Percentiles rank a stretch among this genome's conserved stretches.
Evolutionary conservation across 1,140 invertebrate genomes (phyloP).

Genomic region (Rhopalosiphum maidis): DNA sequence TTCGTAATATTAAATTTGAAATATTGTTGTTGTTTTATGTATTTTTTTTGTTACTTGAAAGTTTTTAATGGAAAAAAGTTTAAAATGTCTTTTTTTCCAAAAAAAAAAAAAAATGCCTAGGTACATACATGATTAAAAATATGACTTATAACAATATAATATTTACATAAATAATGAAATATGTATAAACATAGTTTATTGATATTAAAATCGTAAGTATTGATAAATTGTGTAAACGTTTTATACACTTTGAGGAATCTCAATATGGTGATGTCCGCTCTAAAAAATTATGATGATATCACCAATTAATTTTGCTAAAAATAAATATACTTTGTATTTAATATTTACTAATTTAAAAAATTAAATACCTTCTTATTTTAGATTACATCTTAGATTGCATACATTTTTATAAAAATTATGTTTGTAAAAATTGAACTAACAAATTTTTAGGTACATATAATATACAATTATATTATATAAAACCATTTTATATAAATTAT

Average conservation of each 20-base stretch:
- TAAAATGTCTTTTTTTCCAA: not conserved
- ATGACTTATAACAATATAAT: not conserved
- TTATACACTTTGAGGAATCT: not conserved
- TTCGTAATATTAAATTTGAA: conserved; percentile 2
- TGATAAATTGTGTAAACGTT: not conserved
- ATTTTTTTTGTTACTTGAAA: not conserved
- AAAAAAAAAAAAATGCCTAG: not conserved
- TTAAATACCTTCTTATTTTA: no score
- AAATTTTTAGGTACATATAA: not conserved
- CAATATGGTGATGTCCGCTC: not conserved
- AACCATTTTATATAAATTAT: not conserved
- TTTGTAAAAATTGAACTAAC: no score
- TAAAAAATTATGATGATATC: not conserved
- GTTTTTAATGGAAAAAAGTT: not conserved
- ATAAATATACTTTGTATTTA: not conserved
- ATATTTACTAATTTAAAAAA: no score
- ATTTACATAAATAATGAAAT: not conserved
- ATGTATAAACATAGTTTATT: not conserved
- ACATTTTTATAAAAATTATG: not conserved
- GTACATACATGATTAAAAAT: conserved; percentile 9
- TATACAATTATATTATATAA: not conserved
- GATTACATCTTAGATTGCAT: no score
- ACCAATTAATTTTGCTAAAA: not conserved
- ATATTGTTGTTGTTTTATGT: not conserved
- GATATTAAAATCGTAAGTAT: not conserved